phyloP scores from a whole-genome alignment of 2,113 vertebrate genomes.

The Axis porcinus region DNA sequence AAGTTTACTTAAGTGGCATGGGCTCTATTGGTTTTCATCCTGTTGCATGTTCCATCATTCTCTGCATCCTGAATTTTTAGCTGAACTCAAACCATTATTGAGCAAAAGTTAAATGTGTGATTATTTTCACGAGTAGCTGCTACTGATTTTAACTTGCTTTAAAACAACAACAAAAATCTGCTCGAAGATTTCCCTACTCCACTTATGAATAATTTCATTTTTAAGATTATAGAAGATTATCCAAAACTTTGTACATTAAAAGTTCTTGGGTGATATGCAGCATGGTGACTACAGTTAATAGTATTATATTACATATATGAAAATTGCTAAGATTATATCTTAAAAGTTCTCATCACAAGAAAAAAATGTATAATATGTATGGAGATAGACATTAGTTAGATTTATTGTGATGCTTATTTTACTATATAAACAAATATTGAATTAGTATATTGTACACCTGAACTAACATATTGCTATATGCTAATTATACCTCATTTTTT shows the following conservation, averaged over 20 bases:
- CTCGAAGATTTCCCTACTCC: neutral
- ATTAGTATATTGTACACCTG: neutral
- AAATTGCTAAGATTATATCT: neutral
- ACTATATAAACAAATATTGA: neutral
- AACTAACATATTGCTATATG: neutral
- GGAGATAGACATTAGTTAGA: neutral
- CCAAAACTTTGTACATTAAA: conserved; percentile 10
- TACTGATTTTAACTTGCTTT: neutral
- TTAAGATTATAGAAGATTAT: neutral
- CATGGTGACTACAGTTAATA: neutral
- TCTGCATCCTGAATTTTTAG: neutral
- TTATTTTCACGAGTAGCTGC: neutral
- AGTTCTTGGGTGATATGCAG: neutral
- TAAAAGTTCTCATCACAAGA: neutral
- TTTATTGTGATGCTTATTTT: neutral
- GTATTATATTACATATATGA: neutral
- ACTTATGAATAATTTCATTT: neutral
- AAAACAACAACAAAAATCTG: neutral
- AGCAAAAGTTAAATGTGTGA: neutral
- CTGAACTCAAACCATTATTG: neutral
- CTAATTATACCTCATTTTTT: neutral
- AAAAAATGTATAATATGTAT: neutral
- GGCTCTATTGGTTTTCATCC: neutral
- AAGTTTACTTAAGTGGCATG: neutral
- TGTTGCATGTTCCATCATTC: neutral